These are phyloP conservation scores for Sussaba pulchella DNA, from an alignment of 2,888 invertebrate species.

Conservation along the genomic window DNA sequence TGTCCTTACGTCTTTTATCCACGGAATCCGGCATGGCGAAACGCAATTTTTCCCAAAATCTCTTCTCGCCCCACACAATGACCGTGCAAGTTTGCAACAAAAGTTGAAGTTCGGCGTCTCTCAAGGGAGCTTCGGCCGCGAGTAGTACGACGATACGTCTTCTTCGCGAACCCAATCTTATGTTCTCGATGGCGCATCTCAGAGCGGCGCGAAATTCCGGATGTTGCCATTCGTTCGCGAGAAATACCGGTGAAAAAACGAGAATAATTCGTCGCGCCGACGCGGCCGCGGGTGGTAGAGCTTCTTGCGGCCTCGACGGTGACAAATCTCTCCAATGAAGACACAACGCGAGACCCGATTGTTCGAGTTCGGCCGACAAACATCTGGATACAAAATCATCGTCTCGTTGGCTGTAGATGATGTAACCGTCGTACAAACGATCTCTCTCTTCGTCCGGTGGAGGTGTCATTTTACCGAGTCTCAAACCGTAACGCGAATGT, in stretches of 20 bases:
- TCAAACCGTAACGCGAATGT: slow-evolving; percentile 91
- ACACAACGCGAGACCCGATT: slow-evolving; percentile 88
- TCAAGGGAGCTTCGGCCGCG: slow-evolving; percentile 89
- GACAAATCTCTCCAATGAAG: slow-evolving; percentile 85
- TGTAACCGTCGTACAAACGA: slow-evolving; percentile 92
- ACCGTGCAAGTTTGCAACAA: slow-evolving; percentile 90
- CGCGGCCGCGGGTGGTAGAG: slow-evolving; percentile 87
- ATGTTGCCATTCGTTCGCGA: slow-evolving; percentile 93
- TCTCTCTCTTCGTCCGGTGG: slow-evolving; percentile 85
- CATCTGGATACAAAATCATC: slow-evolving; percentile 89
- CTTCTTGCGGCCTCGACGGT: slow-evolving; percentile 84
- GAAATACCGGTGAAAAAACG: slow-evolving; percentile 92
- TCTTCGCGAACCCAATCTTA: slow-evolving; percentile 79
- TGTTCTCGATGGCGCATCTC: slow-evolving; percentile 90
- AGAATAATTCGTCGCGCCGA: slow-evolving; percentile 91
- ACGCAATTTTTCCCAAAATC: slow-evolving; percentile 94
- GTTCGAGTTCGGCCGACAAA: slow-evolving; percentile 90
- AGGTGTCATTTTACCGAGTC: slow-evolving; percentile 85
- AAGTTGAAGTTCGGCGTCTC: slow-evolving; percentile 91
- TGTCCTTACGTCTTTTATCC: slow-evolving; percentile 75
- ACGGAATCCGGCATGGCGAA: slow-evolving; percentile 91
- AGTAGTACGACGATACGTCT: slow-evolving; percentile 83
- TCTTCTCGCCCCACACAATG: slow-evolving; percentile 90
- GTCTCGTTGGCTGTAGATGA: slow-evolving; percentile 93
- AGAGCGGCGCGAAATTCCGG: slow-evolving; percentile 93